These are phyloP conservation scores for Hippoglossus hippoglossus DNA, from an alignment of 2,797 vertebrate species.

Conservation along the genomic window DNA sequence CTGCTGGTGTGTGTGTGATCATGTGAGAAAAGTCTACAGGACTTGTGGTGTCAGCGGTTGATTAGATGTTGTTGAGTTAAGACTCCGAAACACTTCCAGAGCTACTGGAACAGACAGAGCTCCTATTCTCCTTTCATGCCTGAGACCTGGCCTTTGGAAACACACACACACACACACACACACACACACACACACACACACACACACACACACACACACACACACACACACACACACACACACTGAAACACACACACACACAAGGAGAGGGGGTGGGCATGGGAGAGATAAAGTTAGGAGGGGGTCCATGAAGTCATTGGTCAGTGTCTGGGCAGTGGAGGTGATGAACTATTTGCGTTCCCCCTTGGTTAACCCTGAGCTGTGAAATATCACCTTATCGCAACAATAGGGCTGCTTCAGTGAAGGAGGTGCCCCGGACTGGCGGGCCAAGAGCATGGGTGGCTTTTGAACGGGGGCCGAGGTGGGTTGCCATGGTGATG, in stretches of 20 bases:
- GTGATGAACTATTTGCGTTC: constrained; percentile 77
- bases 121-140: constrained; percentile 47
- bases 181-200: constrained; percentile 20
- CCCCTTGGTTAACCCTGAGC: constrained; percentile 75
- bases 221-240: too few relatives aligned
- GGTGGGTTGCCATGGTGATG: constrained; percentile 79
- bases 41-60: constrained; percentile 31
- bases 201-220: constrained; percentile 27
- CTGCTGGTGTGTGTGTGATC: not conserved
- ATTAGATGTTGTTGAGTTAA: constrained; percentile 37
- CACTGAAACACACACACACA: constrained; percentile 25
- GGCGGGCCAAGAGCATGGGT: constrained; percentile 69
- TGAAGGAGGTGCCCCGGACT: constrained; percentile 64
- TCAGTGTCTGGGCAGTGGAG: constrained; percentile 64
- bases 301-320: constrained; percentile 52
- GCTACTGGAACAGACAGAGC: constrained; percentile 49
- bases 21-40: constrained; percentile 33
- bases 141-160: constrained; percentile 55
- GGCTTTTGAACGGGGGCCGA: constrained; percentile 70
- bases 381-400: constrained; percentile 86
- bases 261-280: not conserved
- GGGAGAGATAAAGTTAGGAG: constrained; percentile 48
- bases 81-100: constrained; percentile 61
- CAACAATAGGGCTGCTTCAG: constrained; percentile 78
- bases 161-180: constrained; percentile 13